These are phyloP conservation scores for Toxonevra muliebris DNA, from an alignment of 2,888 invertebrate species.

Conservation along the genomic window DNA sequence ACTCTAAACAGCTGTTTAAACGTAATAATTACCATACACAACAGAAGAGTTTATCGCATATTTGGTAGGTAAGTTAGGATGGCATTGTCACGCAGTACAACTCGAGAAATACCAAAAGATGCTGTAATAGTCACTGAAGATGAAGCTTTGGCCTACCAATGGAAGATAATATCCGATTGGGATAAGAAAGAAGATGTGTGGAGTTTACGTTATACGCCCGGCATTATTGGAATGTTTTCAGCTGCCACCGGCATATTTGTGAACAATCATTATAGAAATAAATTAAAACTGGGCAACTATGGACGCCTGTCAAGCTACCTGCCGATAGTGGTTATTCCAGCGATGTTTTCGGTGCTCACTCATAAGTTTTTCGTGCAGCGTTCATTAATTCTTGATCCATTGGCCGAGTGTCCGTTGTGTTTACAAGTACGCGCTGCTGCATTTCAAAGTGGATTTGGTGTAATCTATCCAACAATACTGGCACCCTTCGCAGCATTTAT, in stretches of 20 bases:
- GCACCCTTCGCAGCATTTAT: slow-evolving; percentile 71
- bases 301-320: slow-evolving; percentile 72
- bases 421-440: slow-evolving; percentile 70
- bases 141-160: slow-evolving; percentile 71
- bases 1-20: too few species aligned
- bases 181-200: slow-evolving; percentile 71
- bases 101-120: slow-evolving; percentile 69
- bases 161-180: slow-evolving; percentile 71
- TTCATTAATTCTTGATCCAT: slow-evolving; percentile 69
- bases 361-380: slow-evolving; percentile 71
- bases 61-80: slow-evolving; percentile 65
- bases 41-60: too few species aligned
- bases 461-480: slow-evolving; percentile 71
- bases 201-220: slow-evolving; percentile 67
- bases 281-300: slow-evolving; percentile 69
- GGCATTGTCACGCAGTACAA: slow-evolving; percentile 68
- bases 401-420: slow-evolving; percentile 72
- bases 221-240: slow-evolving; percentile 67
- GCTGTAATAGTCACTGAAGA: slow-evolving; percentile 69
- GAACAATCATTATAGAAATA: slow-evolving; percentile 72
- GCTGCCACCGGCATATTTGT: slow-evolving; percentile 69
- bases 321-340: slow-evolving; percentile 72
- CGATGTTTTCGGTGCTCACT: slow-evolving; percentile 66
- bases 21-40: too few species aligned
- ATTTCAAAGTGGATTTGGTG: slow-evolving; percentile 68